Percentiles rank a stretch among this genome's conserved stretches.
Evolutionary conservation across 2,888 invertebrate species (phyloP).

Genomic region (Crematogaster levior): DNA sequence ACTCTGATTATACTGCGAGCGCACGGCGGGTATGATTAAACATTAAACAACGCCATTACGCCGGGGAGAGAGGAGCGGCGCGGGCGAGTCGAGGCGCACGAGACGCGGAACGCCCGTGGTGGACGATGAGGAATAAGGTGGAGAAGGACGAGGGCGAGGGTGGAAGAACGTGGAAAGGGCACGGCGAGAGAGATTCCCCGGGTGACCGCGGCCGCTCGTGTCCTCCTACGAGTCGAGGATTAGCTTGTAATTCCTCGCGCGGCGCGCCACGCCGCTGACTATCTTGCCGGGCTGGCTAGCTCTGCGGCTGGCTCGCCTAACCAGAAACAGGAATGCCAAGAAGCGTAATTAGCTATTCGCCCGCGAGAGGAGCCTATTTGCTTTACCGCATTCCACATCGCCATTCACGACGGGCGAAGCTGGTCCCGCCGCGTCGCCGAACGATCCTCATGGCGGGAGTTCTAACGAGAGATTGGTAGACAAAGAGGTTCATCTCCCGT

Average conservation of each 20-base stretch:
- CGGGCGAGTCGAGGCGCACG: constrained; percentile 60
- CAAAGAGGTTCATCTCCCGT: constrained; percentile 19
- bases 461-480: constrained; percentile 36
- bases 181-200: constrained; percentile 46
- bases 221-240: constrained; percentile 84
- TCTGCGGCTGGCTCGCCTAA: constrained; percentile 75
- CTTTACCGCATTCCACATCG: constrained; percentile 82
- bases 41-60: constrained; percentile 85
- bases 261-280: constrained; percentile 46
- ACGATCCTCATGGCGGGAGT: constrained; percentile 40
- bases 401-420: constrained; percentile 73
- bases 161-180: constrained; percentile 38
- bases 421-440: constrained; percentile 39
- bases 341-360: constrained; percentile 85
- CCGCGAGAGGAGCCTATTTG: constrained; percentile 81
- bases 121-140: constrained; percentile 36
- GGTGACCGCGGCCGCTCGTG: constrained; percentile 84
- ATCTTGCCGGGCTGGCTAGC: constrained; percentile 38
- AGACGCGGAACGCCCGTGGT: constrained; percentile 33
- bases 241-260: constrained; percentile 79
- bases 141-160: constrained; percentile 25
- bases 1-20: constrained; percentile 84
- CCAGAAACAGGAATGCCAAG: constrained; percentile 84
- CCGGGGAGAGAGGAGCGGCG: constrained; percentile 55
- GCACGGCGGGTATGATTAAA: constrained; percentile 84